Evolutionary conservation across 2,113 vertebrate species (phyloP), one percentile per base, ranked within the genome.

Genomic region (Leuciscus idus): DNA sequence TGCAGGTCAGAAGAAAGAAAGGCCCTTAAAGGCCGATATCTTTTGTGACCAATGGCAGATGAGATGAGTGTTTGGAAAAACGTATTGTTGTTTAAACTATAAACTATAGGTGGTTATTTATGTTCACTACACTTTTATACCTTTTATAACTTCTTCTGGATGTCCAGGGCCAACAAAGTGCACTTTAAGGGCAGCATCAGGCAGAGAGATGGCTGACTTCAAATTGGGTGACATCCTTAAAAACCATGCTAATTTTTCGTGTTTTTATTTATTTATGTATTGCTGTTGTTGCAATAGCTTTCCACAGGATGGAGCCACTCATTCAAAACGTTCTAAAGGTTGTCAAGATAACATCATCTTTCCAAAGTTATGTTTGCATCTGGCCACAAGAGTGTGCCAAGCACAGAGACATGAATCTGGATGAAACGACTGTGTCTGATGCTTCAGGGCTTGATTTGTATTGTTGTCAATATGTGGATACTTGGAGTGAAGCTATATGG

Each of bases 341-440:
- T 72, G 11, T 59, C 1, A 19, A 33, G 30, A 73, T 6, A 43
- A 30, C 8, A 3, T 6, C 48, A 73, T 73, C 52, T 74, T 57
- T 66, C 39, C 30, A 84, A 28, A 84, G 50, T 70, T 83, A 30
- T 59, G 48, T 78, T 78, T 57, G 62, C 61, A 43, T 85, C 48
- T 66, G 61, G 68, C 82, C 82, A 74, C 68, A 84, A 84, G 68
- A 84, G 81, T 59, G 81, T 43, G 81, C 50, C 68, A 72, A 83
- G 64, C 48, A 1, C 43, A 72, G 30, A 83, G 30, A 83, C 30
- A 50, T 68, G 61, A 68, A 50, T 68, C 61, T 81, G 79, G 50
- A 77, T 2, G 48, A 77, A 52, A 11, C 13, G 0, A 2, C 55
- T 62, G 30, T 43, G 15, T 61, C 30, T 26, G 19, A 81, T 50